Percentiles rank a stretch among this genome's conserved stretches.
These are phyloP conservation scores for Myotis davidii DNA, from an alignment of 2,113 vertebrate genomes.

Conservation along the genomic window DNA sequence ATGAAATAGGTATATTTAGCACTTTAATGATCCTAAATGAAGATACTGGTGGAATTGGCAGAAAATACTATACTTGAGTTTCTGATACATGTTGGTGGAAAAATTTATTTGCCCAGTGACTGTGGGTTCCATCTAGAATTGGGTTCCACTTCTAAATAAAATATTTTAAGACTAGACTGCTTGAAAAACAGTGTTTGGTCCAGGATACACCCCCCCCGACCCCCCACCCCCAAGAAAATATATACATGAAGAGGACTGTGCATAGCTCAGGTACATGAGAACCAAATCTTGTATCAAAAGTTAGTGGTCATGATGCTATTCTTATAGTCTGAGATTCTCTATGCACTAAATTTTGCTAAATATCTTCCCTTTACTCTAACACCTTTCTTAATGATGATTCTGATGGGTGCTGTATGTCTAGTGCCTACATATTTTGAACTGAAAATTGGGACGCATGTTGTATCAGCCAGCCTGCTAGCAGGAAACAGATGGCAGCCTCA, in stretches of 20 bases:
- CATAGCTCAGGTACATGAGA: background rate
- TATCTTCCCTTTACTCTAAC: background rate
- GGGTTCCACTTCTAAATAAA: background rate
- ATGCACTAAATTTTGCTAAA: background rate
- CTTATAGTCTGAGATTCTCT: background rate
- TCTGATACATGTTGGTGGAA: background rate
- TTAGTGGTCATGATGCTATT: background rate
- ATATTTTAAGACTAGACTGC: background rate
- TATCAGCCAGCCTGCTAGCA: conserved; percentile 40
- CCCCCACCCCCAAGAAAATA: background rate
- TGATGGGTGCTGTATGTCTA: background rate
- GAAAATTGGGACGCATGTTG: conserved; percentile 27
- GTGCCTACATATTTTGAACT: conserved; percentile 46
- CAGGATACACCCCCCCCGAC: background rate
- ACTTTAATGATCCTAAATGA: background rate
- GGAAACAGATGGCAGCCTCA: conserved; percentile 60
- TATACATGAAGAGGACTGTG: background rate
- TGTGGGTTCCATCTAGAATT: background rate
- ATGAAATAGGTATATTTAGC: background rate
- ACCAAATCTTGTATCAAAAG: background rate
- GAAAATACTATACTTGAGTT: background rate
- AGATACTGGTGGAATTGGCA: background rate
- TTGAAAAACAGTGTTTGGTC: background rate
- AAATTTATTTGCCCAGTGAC: background rate
- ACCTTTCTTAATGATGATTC: background rate